Evolutionary conservation across 2,113 vertebrate species (phyloP), one percentile per base, ranked within the genome.

Genomic region (Lasiurus borealis): DNA sequence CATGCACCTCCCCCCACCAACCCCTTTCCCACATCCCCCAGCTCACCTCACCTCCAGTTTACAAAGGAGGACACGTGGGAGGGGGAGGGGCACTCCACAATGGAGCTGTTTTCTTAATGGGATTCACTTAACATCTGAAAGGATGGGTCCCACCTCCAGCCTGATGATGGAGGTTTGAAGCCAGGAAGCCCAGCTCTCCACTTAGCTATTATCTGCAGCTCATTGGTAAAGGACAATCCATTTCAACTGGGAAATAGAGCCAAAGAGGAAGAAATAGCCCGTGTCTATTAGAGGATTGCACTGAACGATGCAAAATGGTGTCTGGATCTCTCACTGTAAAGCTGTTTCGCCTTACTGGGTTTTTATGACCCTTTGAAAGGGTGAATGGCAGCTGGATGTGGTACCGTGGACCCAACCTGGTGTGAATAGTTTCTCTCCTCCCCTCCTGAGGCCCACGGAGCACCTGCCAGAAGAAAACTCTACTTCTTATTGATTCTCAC

Each of bases 241-340:
- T 73, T 94, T 89, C 13, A 62, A 57, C 29, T 68, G 54, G 29
- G n/a, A 90, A 87, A 88, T 10, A 93, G 57, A 94, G 29, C 19
- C 62, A 71, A 59, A 50, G 34, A 93, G 40, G 66, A 77, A 91
- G 34, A 92, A 88, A 78, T 1, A 71, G 12, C 7, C 64, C n/a
- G 29, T 78, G 88, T 86, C 25, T 62, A 1, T 44, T 34, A 54
- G 2, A 84, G 40, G 40, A 8, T 52, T 91, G 36, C 72, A 91
- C 62, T 90, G 92, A 34, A 87, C 34, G 29, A 48, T n/a, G 54
- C 16, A 85, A 66, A 90, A 27, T 62, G 27, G 25, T 31, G 23
- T 80, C 36, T 87, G 9, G 27, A 44, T 80, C 13, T 80, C 59
- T 59, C 18, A 19, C 0, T 48, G 40, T 75, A 78, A 82, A 91